Evolutionary conservation across 2,797 vertebrate species (phyloP).

Genomic region (Carapus acus): DNA sequence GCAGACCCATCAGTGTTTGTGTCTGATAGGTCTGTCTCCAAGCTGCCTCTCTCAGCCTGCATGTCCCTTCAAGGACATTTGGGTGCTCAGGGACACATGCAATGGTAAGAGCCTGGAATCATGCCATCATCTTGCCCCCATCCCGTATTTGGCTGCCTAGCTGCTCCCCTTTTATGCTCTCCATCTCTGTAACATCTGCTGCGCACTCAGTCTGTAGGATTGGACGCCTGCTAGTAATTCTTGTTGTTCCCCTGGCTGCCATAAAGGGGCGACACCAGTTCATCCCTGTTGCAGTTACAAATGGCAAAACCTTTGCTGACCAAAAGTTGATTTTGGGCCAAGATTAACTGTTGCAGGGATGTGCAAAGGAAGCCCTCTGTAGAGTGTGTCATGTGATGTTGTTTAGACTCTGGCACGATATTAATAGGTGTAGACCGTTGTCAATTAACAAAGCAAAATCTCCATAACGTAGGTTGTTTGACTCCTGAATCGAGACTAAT

Average conservation of each 20-base stretch:
- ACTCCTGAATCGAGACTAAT: background rate
- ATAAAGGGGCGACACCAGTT: conserved; percentile 8
- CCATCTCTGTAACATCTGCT: conserved; percentile 24
- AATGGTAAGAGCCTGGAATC: conserved; percentile 66
- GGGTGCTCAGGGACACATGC: conserved; percentile 73
- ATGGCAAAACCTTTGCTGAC: background rate
- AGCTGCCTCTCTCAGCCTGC: conserved; percentile 62
- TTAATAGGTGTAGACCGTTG: background rate
- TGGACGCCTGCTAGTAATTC: conserved; percentile 1
- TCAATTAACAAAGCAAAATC: background rate
- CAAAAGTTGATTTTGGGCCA: background rate
- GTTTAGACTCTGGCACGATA: too few relatives aligned
- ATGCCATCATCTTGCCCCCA: conserved; percentile 10
- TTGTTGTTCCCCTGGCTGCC: conserved; percentile 21
- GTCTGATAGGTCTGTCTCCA: conserved; percentile 66
- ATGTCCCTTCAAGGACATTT: conserved; percentile 70
- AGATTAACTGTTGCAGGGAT: conserved; percentile 1
- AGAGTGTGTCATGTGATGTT: background rate
- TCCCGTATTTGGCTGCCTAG: conserved; percentile 29
- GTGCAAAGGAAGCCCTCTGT: background rate
- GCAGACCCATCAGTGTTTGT: conserved; percentile 62
- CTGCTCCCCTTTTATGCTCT: conserved; percentile 40
- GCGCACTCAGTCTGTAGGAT: conserved; percentile 21
- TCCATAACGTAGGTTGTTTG: background rate
- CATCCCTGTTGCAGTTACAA: background rate